These are phyloP conservation scores for Muntiacus reevesi DNA, from an alignment of 2,113 vertebrate species.

Conservation along the genomic window DNA sequence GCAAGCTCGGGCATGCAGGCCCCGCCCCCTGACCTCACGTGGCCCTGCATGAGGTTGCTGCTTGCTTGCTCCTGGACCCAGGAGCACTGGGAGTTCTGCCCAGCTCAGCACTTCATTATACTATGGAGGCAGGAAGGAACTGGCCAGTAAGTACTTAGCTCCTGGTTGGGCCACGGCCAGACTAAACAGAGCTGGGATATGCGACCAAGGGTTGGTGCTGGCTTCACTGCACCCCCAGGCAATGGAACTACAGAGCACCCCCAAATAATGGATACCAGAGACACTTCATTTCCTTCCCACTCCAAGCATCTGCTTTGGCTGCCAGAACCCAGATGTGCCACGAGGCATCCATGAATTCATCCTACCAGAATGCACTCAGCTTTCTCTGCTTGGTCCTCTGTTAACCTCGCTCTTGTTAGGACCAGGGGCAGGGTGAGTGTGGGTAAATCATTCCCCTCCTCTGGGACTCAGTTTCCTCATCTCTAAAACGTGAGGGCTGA, in stretches of 20 bases:
- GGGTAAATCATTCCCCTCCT: neutral
- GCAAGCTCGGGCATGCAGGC: neutral
- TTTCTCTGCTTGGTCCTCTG: neutral
- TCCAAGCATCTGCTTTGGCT: neutral
- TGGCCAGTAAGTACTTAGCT: conserved; percentile 50
- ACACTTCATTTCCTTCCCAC: neutral
- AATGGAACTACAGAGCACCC: neutral
- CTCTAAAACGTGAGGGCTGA: neutral
- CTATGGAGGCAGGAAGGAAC: conserved; percentile 61
- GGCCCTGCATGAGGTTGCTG: conserved; percentile 64
- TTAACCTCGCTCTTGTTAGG: neutral
- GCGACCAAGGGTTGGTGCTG: neutral
- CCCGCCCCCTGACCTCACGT: conserved; percentile 56
- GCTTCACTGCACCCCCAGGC: neutral
- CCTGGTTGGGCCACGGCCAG: conserved; percentile 43
- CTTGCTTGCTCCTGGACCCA: conserved; percentile 39
- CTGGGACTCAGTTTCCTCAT: neutral
- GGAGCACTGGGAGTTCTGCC: conserved; percentile 65
- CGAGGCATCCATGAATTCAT: neutral
- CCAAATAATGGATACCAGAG: neutral
- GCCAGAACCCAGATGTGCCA: neutral
- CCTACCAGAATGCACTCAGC: neutral
- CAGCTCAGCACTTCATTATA: conserved; percentile 64
- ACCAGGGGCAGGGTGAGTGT: neutral
- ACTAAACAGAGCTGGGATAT: conserved; percentile 46